Percentiles rank a stretch among this genome's conserved stretches.
Conservation (phyloP, 2,888 invertebrate genomes). For the Lordiphosa fenestrarum region DNA sequence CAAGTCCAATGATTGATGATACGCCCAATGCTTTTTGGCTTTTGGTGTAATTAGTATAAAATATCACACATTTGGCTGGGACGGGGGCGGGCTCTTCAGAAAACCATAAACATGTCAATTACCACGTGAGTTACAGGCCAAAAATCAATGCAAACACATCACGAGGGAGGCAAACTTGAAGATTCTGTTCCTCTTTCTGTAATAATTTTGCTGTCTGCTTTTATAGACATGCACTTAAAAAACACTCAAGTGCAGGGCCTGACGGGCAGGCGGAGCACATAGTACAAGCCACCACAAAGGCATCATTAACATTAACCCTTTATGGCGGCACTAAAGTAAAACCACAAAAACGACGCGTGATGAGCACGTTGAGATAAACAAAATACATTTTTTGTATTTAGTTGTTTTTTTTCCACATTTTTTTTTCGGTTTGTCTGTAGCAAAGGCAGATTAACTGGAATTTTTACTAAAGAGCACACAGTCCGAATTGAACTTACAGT, state of each 20-base stretch:
- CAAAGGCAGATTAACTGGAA: slow-evolving; percentile 64
- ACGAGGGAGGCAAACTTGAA: slow-evolving; percentile 12
- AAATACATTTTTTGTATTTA: slow-evolving; percentile 32
- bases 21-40: slow-evolving; percentile 13
- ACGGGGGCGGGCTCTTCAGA: slow-evolving; percentile 10
- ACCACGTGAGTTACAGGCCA: slow-evolving; percentile 61
- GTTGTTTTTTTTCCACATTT: slow-evolving; percentile 12
- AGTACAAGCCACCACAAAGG: slow-evolving; percentile 40
- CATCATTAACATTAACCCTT: slow-evolving; percentile 72
- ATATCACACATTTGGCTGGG: slow-evolving; percentile 16
- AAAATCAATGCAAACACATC: slow-evolving; percentile 59
- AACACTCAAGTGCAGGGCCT: slow-evolving; percentile 66
- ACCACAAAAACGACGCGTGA: slow-evolving; percentile 70
- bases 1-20: slow-evolving; percentile 60
- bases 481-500: slow-evolving; percentile 15
- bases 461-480: slow-evolving; percentile 46
- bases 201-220: slow-evolving; percentile 61
- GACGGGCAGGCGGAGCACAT: slow-evolving; percentile 30
- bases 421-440: slow-evolving; percentile 11
- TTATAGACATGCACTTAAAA: slow-evolving; percentile 71
- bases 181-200: slow-evolving; percentile 23
- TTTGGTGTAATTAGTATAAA: slow-evolving; percentile 45
- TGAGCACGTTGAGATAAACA: slow-evolving; percentile 74
- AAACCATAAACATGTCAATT: slow-evolving; percentile 69
- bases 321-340: slow-evolving; percentile 67